Conservation (phyloP, 1,140 invertebrate genomes). For the Chlorops oryzae region DNA sequence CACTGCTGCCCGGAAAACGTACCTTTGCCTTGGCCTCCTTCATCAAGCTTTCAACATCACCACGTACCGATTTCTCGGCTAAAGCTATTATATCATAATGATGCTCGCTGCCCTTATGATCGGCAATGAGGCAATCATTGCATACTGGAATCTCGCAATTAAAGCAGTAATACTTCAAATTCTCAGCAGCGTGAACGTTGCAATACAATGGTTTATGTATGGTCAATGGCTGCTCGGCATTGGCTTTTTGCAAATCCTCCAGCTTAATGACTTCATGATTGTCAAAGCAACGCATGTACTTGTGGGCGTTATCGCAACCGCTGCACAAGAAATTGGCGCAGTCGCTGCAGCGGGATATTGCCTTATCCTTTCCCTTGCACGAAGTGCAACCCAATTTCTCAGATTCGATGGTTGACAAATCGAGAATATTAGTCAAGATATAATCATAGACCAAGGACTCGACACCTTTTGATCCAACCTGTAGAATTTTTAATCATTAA, state of each 20-base stretch:
- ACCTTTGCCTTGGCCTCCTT: conserved; percentile 63
- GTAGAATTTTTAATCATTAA: background rate
- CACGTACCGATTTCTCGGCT: conserved; percentile 66
- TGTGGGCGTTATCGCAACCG: conserved; percentile 89
- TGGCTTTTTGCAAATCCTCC: conserved; percentile 73
- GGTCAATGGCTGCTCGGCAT: conserved; percentile 57
- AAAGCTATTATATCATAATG: conserved; percentile 69
- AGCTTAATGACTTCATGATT: conserved; percentile 83
- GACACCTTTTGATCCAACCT: conserved; percentile 65
- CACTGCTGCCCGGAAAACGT: background rate
- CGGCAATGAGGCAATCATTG: conserved; percentile 70
- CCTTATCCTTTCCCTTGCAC: conserved; percentile 82
- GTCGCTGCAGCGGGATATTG: conserved; percentile 85
- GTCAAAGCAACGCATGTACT: conserved; percentile 91
- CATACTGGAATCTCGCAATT: conserved; percentile 77
- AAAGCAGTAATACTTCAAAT: conserved; percentile 75
- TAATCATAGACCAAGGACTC: conserved; percentile 73
- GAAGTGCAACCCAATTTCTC: conserved; percentile 75
- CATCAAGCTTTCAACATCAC: conserved; percentile 67
- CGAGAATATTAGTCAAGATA: conserved; percentile 76
- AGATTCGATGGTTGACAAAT: conserved; percentile 73
- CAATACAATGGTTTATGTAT: conserved; percentile 81
- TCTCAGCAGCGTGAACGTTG: conserved; percentile 66
- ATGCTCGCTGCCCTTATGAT: conserved; percentile 71
- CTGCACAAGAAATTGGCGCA: conserved; percentile 90